Percentiles rank a stretch among this genome's conserved stretches.
Evolutionary conservation across 2,797 vertebrate species (phyloP).

Genomic region (Lophius americanus): DNA sequence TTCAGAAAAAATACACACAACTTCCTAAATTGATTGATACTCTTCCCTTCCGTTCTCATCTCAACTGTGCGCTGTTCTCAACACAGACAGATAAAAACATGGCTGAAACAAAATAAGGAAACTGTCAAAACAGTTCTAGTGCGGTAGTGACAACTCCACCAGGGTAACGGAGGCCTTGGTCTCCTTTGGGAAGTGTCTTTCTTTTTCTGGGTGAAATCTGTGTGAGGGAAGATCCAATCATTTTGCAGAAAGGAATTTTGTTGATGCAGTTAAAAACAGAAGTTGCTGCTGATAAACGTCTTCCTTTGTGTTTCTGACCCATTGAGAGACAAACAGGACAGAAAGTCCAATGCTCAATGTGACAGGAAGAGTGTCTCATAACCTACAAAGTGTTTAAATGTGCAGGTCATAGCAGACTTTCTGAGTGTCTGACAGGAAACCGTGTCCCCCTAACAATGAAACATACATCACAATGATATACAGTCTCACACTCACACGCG

Average conservation of each 20-base stretch:
- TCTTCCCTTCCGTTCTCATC: no score
- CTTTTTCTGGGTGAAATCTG: no score
- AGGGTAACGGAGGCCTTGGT: no score
- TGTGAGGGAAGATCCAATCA: not conserved
- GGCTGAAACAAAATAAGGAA: no score
- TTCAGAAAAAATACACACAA: no score
- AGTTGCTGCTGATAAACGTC: conserved; percentile 14
- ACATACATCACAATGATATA: conserved; percentile 44
- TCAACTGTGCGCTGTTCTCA: no score
- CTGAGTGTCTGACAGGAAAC: conserved; percentile 35
- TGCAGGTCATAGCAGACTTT: not conserved
- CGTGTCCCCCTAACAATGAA: conserved; percentile 21
- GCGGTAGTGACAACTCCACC: no score
- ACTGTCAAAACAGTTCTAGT: no score
- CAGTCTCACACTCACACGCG: not conserved
- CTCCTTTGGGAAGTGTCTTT: no score
- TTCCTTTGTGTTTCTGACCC: conserved; percentile 28
- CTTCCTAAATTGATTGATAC: no score
- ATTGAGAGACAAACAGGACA: conserved; percentile 62
- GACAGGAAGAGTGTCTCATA: conserved; percentile 46
- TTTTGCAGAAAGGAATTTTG: not conserved
- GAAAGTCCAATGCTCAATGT: conserved; percentile 32
- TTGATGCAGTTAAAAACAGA: not conserved
- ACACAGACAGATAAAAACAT: no score
- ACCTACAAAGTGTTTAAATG: not conserved